A percentile compares a stretch with the other conserved stretches of the same genome.
phyloP scores from a whole-genome alignment of 2,888 invertebrate genomes.

The Geophilus truncorum region DNA sequence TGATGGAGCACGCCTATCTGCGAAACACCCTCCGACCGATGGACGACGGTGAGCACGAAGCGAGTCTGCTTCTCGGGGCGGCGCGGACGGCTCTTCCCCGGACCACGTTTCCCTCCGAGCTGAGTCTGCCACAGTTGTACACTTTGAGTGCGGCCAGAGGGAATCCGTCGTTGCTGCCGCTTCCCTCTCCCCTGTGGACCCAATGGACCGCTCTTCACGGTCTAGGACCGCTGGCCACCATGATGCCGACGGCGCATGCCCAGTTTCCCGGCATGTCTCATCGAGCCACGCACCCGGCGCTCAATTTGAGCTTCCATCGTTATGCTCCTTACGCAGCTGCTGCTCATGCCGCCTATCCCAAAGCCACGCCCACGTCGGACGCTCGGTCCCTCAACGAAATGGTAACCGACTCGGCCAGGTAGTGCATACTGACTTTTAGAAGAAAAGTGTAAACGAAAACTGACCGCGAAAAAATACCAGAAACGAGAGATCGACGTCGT shows the following conservation, averaged over 20 bases:
- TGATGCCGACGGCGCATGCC: slow-evolving; percentile 34
- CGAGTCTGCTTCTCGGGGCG: slow-evolving; percentile 18
- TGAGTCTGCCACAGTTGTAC: slow-evolving; percentile 36
- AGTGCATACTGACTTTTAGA: slow-evolving; percentile 3
- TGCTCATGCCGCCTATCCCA: slow-evolving; percentile 29
- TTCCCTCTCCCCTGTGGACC: slow-evolving; percentile 56
- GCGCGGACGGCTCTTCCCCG: slow-evolving; percentile 28
- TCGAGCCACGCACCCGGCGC: slow-evolving; percentile 11
- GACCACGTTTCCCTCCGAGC: slow-evolving; percentile 23
- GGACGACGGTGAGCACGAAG: slow-evolving; percentile 60
- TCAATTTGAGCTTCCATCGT: slow-evolving; percentile 37
- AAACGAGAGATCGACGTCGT: neutral
- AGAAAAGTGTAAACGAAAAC: neutral
- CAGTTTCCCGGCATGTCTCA: slow-evolving; percentile 34
- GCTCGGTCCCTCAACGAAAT: slow-evolving; percentile 29
- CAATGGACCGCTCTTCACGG: slow-evolving; percentile 61
- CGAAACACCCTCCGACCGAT: slow-evolving; percentile 69
- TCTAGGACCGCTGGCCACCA: slow-evolving; percentile 42
- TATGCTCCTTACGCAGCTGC: slow-evolving; percentile 36
- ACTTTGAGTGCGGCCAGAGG: slow-evolving; percentile 37
- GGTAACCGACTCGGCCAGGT: slow-evolving; percentile 34
- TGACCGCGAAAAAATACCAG: neutral
- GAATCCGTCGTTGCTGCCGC: slow-evolving; percentile 39
- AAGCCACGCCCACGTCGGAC: slow-evolving; percentile 29
- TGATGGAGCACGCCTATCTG: slow-evolving; percentile 70